These are phyloP conservation scores for Rosalia funebris DNA, from an alignment of 2,888 invertebrate species.

Conservation along the genomic window DNA sequence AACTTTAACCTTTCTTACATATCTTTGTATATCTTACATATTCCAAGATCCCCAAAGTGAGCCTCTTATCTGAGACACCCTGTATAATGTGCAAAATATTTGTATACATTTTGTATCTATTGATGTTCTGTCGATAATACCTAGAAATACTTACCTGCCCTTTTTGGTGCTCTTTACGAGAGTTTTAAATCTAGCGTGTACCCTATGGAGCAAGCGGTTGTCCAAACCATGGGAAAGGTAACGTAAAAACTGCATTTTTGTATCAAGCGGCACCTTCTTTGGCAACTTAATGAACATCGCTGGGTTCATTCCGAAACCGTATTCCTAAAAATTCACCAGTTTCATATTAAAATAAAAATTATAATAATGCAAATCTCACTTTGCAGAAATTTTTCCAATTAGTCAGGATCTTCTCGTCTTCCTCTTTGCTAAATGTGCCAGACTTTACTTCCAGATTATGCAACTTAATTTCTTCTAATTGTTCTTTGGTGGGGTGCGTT, in stretches of 20 bases:
- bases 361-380: too few relatives aligned
- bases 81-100: too few relatives aligned
- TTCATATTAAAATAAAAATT: neutral
- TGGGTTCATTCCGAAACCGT: slow-evolving; percentile 38
- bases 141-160: slow-evolving; percentile 43
- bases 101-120: too few relatives aligned
- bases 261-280: neutral
- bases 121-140: neutral
- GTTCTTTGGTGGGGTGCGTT: neutral
- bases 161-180: slow-evolving; percentile 29
- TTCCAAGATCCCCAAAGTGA: too few relatives aligned
- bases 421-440: slow-evolving; percentile 38
- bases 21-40: too few relatives aligned
- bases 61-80: too few relatives aligned
- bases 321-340: slow-evolving; percentile 34
- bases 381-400: slow-evolving; percentile 42
- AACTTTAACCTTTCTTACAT: too few relatives aligned
- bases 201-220: slow-evolving; percentile 38
- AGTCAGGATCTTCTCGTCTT: slow-evolving; percentile 36
- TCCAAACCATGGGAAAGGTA: slow-evolving; percentile 43
- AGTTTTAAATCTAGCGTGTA: slow-evolving; percentile 43
- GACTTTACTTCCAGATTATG: slow-evolving; percentile 3
- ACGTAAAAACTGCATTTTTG: slow-evolving; percentile 42
- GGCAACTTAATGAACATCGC: slow-evolving; percentile 36
- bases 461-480: neutral